Conservation (phyloP, 2,113 vertebrate species). For the Xenopus laevis region DNA sequence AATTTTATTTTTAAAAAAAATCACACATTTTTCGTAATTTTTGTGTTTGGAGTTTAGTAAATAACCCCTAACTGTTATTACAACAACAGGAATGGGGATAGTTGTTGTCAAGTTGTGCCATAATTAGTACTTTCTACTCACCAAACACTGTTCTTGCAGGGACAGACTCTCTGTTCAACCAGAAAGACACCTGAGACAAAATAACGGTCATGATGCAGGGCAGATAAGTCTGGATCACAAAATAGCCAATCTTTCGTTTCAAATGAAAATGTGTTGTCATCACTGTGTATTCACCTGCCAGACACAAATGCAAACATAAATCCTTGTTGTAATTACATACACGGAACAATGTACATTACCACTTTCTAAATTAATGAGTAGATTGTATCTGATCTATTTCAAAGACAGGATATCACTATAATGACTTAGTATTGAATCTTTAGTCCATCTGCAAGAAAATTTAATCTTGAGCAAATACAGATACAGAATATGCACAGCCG, state of each 20-base stretch:
- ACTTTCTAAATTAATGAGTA: slow-evolving; percentile 7
- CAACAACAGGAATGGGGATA: not conserved
- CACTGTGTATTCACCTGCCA: slow-evolving; percentile 92
- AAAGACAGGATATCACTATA: slow-evolving; percentile 1
- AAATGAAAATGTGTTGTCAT: slow-evolving; percentile 98
- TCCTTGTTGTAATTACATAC: slow-evolving; percentile 39
- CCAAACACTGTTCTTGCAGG: slow-evolving; percentile 97
- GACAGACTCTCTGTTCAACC: slow-evolving; percentile 96
- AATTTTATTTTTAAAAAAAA: no score
- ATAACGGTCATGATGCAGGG: slow-evolving; percentile 99
- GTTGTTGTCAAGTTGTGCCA: not conserved
- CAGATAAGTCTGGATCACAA: slow-evolving; percentile 98
- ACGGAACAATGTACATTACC: not conserved
- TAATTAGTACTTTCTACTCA: slow-evolving; percentile 60
- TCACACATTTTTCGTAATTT: no score
- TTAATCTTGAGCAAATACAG: not conserved
- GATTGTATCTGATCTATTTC: not conserved
- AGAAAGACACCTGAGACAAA: slow-evolving; percentile 97
- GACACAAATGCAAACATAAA: slow-evolving; percentile 37
- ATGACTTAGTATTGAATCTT: not conserved
- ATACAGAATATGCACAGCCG: not conserved
- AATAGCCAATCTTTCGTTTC: slow-evolving; percentile 98
- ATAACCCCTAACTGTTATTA: no score
- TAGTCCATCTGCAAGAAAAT: not conserved
- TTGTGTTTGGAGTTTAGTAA: no score